Evolutionary conservation across 2,797 vertebrate species (phyloP).

Genomic region (Ispidina lecontei): DNA sequence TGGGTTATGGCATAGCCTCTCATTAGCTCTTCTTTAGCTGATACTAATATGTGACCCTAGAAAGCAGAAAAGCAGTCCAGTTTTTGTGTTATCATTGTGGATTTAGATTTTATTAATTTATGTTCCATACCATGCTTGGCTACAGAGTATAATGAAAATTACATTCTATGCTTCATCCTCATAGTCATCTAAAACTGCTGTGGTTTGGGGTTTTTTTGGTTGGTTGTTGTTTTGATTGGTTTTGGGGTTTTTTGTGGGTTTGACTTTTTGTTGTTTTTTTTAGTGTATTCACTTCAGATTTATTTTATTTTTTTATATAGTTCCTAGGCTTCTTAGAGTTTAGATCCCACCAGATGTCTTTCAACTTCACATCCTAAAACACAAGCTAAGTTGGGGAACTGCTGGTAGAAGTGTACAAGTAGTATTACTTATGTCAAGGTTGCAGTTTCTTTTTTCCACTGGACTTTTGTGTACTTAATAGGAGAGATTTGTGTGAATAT

Average conservation of each 20-base stretch:
- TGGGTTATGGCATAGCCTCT: background rate
- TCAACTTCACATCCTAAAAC: too few species aligned
- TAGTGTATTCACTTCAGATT: background rate
- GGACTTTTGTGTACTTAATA: background rate
- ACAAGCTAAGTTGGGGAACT: background rate
- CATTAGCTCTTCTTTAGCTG: conserved; percentile 31
- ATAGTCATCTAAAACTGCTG: background rate
- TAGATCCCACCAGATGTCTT: background rate
- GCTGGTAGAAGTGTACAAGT: background rate
- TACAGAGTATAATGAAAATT: background rate
- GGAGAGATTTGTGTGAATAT: background rate
- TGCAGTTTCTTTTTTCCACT: background rate
- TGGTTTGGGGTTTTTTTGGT: too few species aligned
- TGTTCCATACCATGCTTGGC: background rate
- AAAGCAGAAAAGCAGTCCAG: background rate
- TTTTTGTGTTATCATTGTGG: background rate
- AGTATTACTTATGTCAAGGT: background rate
- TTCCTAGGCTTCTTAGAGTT: background rate
- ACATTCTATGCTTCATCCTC: background rate
- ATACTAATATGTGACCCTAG: background rate
- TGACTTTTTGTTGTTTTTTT: too few species aligned
- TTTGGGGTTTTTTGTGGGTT: too few species aligned
- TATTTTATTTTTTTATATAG: background rate
- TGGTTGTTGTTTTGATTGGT: too few species aligned
- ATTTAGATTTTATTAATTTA: conserved; percentile 2